A percentile compares a stretch with the other conserved stretches of the same genome.
Conservation (phyloP, 92 coral and sea anemone genomes). For the Palythoa grandis region DNA sequence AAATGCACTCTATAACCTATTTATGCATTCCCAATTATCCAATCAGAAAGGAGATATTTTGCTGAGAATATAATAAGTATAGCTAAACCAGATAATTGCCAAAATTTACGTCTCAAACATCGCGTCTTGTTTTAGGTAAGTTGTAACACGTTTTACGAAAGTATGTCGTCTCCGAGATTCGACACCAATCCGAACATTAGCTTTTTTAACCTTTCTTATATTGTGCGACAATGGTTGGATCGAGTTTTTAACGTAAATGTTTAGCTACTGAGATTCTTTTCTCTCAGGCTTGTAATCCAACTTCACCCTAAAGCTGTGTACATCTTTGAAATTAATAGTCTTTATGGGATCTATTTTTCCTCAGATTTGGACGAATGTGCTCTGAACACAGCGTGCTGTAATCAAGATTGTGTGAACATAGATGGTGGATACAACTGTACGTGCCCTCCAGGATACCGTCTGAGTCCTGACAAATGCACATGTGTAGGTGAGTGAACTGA, state of each 20-base stretch:
- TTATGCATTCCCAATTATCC: no score
- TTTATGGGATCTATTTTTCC: background rate
- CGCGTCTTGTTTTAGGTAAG: background rate
- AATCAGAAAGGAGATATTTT: no score
- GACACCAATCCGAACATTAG: no score
- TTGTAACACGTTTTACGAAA: background rate
- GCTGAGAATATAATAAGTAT: no score
- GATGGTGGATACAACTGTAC: conserved; percentile 92
- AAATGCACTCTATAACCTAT: no score
- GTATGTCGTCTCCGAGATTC: no score
- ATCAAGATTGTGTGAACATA: conserved; percentile 79
- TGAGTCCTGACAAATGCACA: conserved; percentile 77
- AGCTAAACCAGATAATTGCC: background rate
- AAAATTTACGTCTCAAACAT: background rate
- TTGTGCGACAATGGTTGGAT: no score
- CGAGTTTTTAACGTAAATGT: no score
- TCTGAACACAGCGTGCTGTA: conserved; percentile 90
- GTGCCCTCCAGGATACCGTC: conserved; percentile 74
- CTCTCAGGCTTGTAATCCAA: background rate
- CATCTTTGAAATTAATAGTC: background rate
- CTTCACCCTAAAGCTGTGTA: background rate
- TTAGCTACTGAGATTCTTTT: no score
- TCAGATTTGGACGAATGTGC: conserved; percentile 89
- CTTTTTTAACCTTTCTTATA: no score
- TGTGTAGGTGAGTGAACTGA: conserved; percentile 75